Evolutionary conservation across 2,797 vertebrate genomes (phyloP).

Genomic region (Lophotriccus pileatus): DNA sequence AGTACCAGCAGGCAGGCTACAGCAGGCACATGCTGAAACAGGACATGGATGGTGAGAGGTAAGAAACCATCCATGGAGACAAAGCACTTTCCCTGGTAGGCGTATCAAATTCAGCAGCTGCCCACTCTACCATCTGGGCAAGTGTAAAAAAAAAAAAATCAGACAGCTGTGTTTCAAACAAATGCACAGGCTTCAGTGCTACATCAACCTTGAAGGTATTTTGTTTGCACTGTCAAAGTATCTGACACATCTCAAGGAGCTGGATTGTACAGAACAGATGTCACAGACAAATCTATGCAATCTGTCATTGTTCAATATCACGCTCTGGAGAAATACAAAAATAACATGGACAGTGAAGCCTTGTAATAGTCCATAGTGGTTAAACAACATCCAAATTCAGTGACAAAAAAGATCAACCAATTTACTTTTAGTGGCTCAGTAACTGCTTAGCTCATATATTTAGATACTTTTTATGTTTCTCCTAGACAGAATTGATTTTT

Average conservation of each 20-base stretch:
- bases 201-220: neutral
- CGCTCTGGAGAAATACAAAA: neutral
- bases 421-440: neutral
- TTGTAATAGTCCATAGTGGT: neutral
- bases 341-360: neutral
- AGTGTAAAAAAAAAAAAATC: neutral
- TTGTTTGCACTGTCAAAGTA: neutral
- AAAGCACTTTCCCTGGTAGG: neutral
- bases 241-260: neutral
- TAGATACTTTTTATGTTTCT: neutral
- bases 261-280: neutral
- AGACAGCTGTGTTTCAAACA: neutral
- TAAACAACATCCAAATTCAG: neutral
- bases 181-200: neutral
- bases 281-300: neutral
- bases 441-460: neutral
- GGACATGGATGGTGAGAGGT: fast-evolving
- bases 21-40: neutral
- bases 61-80: neutral
- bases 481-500: neutral
- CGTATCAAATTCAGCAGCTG: neutral
- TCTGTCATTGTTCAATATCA: neutral
- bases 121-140: no score
- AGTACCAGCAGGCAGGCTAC: neutral
- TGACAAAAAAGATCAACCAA: neutral